A percentile compares a stretch with the other conserved stretches of the same genome.
phyloP scores from a whole-genome alignment of 2,113 vertebrate species.

The Pseudorhombus dupliciocellatus region DNA sequence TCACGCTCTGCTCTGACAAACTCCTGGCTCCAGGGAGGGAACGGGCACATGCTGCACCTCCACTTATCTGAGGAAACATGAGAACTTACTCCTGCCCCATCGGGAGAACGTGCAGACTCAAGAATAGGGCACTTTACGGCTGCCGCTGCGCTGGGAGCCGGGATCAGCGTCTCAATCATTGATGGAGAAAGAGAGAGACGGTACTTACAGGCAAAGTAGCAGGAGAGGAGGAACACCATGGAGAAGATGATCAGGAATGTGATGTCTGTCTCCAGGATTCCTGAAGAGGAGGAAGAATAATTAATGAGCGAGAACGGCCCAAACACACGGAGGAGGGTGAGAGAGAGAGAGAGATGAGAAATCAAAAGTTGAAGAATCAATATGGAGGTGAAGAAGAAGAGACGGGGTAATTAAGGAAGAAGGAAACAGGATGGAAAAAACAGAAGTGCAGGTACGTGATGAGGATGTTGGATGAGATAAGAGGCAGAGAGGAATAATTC shows the following conservation, averaged over 20 bases:
- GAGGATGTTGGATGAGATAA: slow-evolving; percentile 40
- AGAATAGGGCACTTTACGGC: slow-evolving; percentile 35
- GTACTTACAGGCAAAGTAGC: slow-evolving; percentile 92
- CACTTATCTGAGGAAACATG: slow-evolving; percentile 55
- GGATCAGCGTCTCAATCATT: slow-evolving; percentile 3
- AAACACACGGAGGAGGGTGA: background rate
- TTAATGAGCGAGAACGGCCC: slow-evolving; percentile 1
- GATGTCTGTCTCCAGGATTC: slow-evolving; percentile 93
- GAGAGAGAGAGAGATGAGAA: slow-evolving; percentile 14
- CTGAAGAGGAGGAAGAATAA: slow-evolving; percentile 65
- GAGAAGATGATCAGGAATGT: slow-evolving; percentile 91
- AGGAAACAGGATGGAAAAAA: background rate
- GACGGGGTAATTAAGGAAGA: background rate
- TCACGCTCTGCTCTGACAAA: slow-evolving; percentile 27
- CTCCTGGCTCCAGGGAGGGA: background rate
- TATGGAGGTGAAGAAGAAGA: slow-evolving; percentile 16
- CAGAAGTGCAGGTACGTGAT: slow-evolving; percentile 20
- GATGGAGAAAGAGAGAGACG: slow-evolving; percentile 5
- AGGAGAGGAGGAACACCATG: slow-evolving; percentile 88
- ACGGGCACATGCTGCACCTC: slow-evolving; percentile 21
- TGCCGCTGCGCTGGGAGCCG: slow-evolving; percentile 15
- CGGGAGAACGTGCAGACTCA: slow-evolving; percentile 52
- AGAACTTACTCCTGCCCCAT: slow-evolving; percentile 65
- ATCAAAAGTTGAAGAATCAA: slow-evolving; percentile 3
- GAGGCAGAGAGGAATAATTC: slow-evolving; percentile 52